These are phyloP conservation scores for Caenorhabditis wallacei DNA, from an alignment of 2,888 invertebrate species.

Conservation along the genomic window DNA sequence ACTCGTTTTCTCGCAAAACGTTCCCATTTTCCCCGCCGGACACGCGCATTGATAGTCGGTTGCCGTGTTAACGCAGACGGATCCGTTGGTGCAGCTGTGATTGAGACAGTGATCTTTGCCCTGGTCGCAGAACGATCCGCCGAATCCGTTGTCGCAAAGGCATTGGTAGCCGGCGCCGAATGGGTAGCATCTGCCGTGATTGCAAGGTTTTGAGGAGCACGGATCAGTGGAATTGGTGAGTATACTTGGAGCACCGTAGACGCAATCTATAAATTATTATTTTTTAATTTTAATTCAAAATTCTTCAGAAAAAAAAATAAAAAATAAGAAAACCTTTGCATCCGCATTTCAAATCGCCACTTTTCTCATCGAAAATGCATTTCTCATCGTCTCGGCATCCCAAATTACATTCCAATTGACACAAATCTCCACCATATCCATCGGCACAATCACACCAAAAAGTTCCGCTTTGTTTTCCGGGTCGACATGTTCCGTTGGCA, in stretches of 20 bases:
- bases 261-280: too few species aligned
- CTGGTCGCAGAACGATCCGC: slow-evolving; percentile 86
- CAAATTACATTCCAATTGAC: background rate
- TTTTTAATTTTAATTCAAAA: too few species aligned
- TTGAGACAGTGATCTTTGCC: slow-evolving; percentile 91
- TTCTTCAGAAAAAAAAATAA: background rate
- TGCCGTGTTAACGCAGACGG: slow-evolving; percentile 95
- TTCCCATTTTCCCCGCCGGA: slow-evolving; percentile 95
- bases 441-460: background rate
- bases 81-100: slow-evolving; percentile 94
- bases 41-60: slow-evolving; percentile 97
- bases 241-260: too few species aligned
- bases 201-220: slow-evolving; percentile 19
- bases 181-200: slow-evolving; percentile 23
- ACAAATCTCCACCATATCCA: background rate
- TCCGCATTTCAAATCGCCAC: background rate
- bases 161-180: slow-evolving; percentile 91
- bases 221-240: background rate
- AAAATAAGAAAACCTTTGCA: background rate
- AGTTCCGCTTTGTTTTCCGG: too few species aligned
- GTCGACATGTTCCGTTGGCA: too few species aligned
- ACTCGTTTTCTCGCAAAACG: slow-evolving; percentile 94
- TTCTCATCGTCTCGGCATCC: background rate
- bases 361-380: background rate
- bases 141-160: slow-evolving; percentile 98